Conservation (phyloP, 2,888 invertebrate species). For the Eupithecia centaureata region DNA sequence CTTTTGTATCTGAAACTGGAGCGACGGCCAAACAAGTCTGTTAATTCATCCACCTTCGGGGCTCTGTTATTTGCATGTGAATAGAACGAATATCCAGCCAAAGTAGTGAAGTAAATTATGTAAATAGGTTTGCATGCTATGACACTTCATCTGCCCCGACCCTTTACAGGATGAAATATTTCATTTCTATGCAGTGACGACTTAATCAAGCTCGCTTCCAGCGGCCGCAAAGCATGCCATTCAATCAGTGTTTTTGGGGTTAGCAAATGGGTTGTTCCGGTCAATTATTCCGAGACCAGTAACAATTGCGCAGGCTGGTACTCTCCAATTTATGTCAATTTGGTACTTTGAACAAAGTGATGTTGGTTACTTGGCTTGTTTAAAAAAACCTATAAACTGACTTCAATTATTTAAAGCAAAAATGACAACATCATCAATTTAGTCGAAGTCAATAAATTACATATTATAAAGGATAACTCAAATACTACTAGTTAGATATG, state of each 20-base stretch:
- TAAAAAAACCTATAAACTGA: too few relatives aligned
- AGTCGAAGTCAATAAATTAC: too few relatives aligned
- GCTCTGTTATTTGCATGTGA: conserved; percentile 41
- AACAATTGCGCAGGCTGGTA: background rate
- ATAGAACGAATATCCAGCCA: conserved; percentile 37
- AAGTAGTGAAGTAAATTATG: conserved; percentile 37
- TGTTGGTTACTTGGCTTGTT: too few relatives aligned
- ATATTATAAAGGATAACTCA: too few relatives aligned
- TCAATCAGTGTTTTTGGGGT: background rate
- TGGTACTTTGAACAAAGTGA: background rate
- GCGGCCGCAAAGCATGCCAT: background rate
- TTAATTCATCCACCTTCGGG: conserved; percentile 27
- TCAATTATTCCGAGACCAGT: background rate
- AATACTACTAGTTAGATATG: too few relatives aligned
- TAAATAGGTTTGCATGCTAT: conserved; percentile 37
- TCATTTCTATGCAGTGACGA: conserved; percentile 3
- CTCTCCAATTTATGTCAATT: background rate
- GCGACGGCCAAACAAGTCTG: conserved; percentile 19
- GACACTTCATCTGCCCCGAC: conserved; percentile 23
- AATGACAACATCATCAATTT: too few relatives aligned
- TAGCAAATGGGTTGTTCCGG: background rate
- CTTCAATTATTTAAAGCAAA: too few relatives aligned
- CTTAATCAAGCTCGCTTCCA: background rate
- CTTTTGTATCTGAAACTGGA: conserved; percentile 28
- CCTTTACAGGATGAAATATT: conserved; percentile 1